Evolutionary conservation across 2,113 vertebrate genomes (phyloP).

Genomic region (Epinephelus moara): DNA sequence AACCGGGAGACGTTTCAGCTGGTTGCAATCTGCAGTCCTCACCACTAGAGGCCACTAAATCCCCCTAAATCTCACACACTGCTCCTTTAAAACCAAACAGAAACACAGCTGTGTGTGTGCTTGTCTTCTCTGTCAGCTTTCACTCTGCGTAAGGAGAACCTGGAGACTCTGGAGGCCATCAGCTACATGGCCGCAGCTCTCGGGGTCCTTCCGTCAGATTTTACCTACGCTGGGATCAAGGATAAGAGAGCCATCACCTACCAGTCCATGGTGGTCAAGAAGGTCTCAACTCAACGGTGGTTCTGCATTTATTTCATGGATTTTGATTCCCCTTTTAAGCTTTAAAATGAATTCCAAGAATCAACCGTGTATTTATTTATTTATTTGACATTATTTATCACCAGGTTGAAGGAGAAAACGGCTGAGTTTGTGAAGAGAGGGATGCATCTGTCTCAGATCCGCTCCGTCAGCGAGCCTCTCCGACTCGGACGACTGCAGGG

Average conservation of each 20-base stretch:
- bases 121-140: slow-evolving; percentile 86
- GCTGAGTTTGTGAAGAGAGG: slow-evolving; percentile 87
- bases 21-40: too few species aligned
- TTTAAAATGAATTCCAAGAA: not conserved
- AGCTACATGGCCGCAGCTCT: slow-evolving; percentile 90
- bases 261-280: slow-evolving; percentile 95
- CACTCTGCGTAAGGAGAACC: slow-evolving; percentile 93
- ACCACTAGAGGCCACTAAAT: too few species aligned
- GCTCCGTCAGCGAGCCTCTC: slow-evolving; percentile 84
- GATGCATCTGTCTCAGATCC: slow-evolving; percentile 87
- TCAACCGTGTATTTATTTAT: not conserved
- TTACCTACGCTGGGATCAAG: slow-evolving; percentile 96
- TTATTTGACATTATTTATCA: not conserved
- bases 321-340: not conserved
- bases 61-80: too few species aligned
- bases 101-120: not conserved
- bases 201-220: slow-evolving; percentile 93
- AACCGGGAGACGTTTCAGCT: too few species aligned
- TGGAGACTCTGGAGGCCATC: slow-evolving; percentile 95
- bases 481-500: slow-evolving; percentile 91
- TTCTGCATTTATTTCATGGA: not conserved
- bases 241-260: slow-evolving; percentile 95
- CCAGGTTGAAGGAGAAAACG: slow-evolving; percentile 88
- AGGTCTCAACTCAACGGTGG: slow-evolving; percentile 91
- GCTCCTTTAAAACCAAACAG: too few species aligned